Evolutionary conservation across 2,113 vertebrate species (phyloP), one percentile per base, ranked within the genome.

Genomic region (Lathamus discolor): DNA sequence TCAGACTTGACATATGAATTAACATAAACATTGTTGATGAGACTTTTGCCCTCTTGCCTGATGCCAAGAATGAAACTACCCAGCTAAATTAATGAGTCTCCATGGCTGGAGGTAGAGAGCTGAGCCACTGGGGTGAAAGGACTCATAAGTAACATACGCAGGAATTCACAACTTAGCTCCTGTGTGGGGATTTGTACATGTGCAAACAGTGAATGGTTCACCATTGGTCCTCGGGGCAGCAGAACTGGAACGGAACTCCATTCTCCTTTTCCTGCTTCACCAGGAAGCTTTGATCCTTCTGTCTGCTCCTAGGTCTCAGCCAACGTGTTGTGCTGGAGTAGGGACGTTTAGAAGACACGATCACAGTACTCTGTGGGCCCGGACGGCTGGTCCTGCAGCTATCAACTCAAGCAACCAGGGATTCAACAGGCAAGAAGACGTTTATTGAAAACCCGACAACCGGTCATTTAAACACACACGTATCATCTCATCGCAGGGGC

Each of bases 131-230:
- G 7, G 61, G 52, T 61, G n/a, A 35, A 80, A 37, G 0, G 7
- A 44, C 41, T 19, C 25, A 22, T 9, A 10, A 35, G 13, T 15
- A 24, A 54, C 8, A 2, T 0, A 39, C 3, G 5, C 4, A 17
- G 22, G 11, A 14, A 33, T 24, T 49, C 24, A 7, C 20, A 16
- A 10, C 8, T 18, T 25, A 23, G 7, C 12, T 2, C 11, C n/a
- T 17, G 2, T 0, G 3, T 11, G 3, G n/a, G 2, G 19, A 37
- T 28, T 1, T 13, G 10, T 33, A 20, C 4, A 3, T 0, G 8
- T n/a, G 19, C 28, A 10, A 9, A 25, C 13, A 16, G 11, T 33
- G 31, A 78, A 33, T 8, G 1, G 33, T 3, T 73, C 62, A 25
- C 6, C 11, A n/a, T 49, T 7, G 6, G n/a, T 5, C 18, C 57